A percentile compares a stretch with the other conserved stretches of the same genome.
Conservation (phyloP, 2,113 vertebrate genomes). For the Enhydra lutris region DNA sequence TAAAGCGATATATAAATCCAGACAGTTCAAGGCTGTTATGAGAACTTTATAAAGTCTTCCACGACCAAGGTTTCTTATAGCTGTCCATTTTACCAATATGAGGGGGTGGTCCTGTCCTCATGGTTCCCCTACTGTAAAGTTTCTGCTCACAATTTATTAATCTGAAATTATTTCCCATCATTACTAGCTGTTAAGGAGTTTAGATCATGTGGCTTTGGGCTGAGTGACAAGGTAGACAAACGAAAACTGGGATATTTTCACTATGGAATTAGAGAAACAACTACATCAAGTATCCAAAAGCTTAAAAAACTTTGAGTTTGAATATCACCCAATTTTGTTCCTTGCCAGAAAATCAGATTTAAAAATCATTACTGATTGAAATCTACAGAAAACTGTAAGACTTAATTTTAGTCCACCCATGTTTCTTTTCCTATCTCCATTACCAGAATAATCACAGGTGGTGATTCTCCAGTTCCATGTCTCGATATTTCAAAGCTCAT, state of each 20-base stretch:
- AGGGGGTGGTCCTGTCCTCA: neutral
- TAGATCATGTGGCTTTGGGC: neutral
- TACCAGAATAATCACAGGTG: neutral
- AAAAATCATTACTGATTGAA: neutral
- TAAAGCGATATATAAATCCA: neutral
- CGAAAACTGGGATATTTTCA: neutral
- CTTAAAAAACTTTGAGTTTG: neutral
- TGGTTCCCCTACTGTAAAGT: neutral
- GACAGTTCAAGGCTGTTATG: neutral
- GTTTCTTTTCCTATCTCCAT: neutral
- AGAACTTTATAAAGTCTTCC: neutral
- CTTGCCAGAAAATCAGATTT: neutral
- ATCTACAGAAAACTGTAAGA: neutral
- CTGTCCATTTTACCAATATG: neutral
- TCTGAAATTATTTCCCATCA: neutral
- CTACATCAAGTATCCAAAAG: neutral
- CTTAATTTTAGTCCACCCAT: neutral
- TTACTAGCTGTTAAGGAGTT: neutral
- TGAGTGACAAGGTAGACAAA: neutral
- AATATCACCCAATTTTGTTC: neutral
- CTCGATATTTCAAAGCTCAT: neutral
- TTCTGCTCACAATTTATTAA: neutral
- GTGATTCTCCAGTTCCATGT: neutral
- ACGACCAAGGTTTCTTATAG: neutral
- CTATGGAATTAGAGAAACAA: neutral